These are phyloP conservation scores for Malurus melanocephalus DNA, from an alignment of 2,113 vertebrate genomes.

Conservation along the genomic window DNA sequence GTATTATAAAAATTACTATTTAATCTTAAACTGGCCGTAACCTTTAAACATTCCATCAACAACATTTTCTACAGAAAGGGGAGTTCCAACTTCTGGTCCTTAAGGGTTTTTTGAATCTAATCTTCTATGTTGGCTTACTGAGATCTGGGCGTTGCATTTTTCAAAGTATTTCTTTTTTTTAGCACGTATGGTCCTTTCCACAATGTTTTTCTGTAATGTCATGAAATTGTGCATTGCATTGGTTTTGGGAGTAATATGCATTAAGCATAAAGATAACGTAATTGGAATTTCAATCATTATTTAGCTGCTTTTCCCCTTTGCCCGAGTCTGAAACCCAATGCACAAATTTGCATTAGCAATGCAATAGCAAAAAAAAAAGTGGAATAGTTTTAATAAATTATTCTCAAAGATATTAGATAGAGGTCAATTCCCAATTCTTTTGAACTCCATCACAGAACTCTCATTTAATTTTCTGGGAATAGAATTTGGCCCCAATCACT, in stretches of 20 bases:
- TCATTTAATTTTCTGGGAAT: conserved; percentile 50
- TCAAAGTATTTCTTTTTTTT: neutral
- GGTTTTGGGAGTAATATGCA: neutral
- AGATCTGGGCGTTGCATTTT: neutral
- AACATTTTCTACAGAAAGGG: neutral
- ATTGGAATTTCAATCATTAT: conserved; percentile 12
- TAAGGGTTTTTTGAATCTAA: neutral
- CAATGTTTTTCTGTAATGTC: neutral
- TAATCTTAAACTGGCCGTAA: neutral
- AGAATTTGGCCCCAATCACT: neutral
- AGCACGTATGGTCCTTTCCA: neutral
- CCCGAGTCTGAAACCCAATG: neutral
- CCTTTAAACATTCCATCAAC: neutral
- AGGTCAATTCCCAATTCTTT: conserved; percentile 48
- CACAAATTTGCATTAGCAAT: conserved; percentile 12
- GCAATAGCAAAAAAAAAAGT: neutral
- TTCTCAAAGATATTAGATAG: conserved; percentile 35
- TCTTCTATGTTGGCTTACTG: neutral
- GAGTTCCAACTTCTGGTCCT: neutral
- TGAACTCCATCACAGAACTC: conserved; percentile 19
- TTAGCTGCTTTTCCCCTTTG: conserved; percentile 10
- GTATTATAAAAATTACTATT: neutral
- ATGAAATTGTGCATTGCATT: neutral
- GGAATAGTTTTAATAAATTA: conserved; percentile 47
- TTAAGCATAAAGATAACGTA: conserved; percentile 1